These are phyloP conservation scores for Luffia ferchaultella DNA, from an alignment of 2,888 invertebrate species.

Conservation along the genomic window DNA sequence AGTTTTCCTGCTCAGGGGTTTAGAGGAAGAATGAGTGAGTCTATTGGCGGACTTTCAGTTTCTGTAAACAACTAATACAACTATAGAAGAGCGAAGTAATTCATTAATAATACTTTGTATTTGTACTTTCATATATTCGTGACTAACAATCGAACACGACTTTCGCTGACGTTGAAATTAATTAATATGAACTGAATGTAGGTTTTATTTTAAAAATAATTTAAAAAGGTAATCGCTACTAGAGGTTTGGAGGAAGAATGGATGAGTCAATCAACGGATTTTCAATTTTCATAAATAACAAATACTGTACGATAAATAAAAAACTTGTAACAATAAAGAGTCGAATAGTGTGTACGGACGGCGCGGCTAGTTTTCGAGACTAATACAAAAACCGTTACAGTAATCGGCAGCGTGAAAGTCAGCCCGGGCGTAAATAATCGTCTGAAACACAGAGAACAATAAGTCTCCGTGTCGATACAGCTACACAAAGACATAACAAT, in stretches of 20 bases:
- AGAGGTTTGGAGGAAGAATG: not conserved
- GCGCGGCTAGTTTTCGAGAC: conserved; percentile 1
- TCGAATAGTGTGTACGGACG: no score
- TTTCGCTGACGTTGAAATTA: no score
- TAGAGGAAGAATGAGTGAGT: not conserved
- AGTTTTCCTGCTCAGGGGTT: not conserved
- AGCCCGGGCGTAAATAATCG: conserved; percentile 55
- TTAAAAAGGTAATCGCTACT: not conserved
- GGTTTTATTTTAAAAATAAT: no score
- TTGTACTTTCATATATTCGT: no score
- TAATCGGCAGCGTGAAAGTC: conserved; percentile 55
- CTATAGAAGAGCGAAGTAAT: not conserved
- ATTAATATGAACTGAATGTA: no score
- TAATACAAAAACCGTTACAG: conserved; percentile 48
- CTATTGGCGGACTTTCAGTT: not conserved
- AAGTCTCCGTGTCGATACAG: conserved; percentile 59
- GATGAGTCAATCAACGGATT: not conserved
- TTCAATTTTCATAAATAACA: not conserved
- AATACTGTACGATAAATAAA: no score
- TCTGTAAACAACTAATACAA: not conserved
- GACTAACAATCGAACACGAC: no score
- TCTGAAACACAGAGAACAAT: conserved; percentile 52
- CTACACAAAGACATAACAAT: conserved; percentile 63
- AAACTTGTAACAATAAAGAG: no score
- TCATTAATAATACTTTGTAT: no score